phyloP scores from a whole-genome alignment of 2,888 invertebrate genomes.

The Rugalucina vietnamica region DNA sequence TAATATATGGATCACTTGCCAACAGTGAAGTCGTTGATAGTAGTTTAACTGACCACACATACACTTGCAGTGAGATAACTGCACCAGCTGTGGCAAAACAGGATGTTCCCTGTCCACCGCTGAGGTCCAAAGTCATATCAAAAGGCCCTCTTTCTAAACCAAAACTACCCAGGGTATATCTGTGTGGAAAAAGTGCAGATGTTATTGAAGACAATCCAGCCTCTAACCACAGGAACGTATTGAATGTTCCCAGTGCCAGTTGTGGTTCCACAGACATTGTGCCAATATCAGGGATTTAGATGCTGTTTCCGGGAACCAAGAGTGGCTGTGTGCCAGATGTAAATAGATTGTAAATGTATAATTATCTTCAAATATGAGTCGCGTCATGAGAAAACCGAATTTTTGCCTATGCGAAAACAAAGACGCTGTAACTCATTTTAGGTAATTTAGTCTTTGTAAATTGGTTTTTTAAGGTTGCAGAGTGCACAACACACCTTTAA shows the following conservation, averaged over 20 bases:
- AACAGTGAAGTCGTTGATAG: neutral
- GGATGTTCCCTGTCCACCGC: neutral
- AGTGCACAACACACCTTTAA: slow-evolving; percentile 5
- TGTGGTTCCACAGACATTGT: neutral
- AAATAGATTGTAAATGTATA: neutral
- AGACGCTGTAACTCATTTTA: neutral
- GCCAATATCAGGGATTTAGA: neutral
- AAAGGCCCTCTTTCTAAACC: neutral
- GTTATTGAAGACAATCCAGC: neutral
- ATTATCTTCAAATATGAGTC: neutral
- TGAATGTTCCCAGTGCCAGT: neutral
- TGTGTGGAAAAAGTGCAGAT: neutral
- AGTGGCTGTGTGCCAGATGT: neutral
- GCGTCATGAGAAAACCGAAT: neutral
- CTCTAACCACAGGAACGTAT: neutral
- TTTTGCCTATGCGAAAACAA: neutral
- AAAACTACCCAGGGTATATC: neutral
- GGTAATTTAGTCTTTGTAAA: too few relatives aligned
- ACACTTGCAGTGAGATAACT: neutral
- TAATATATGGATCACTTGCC: slow-evolving; percentile 2
- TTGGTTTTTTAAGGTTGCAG: slow-evolving; percentile 13
- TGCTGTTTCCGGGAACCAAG: neutral
- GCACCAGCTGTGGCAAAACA: neutral
- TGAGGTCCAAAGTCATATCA: neutral
- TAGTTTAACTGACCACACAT: neutral